Conservation (phyloP, 2,888 invertebrate species). For the Hyppa rectilinea region DNA sequence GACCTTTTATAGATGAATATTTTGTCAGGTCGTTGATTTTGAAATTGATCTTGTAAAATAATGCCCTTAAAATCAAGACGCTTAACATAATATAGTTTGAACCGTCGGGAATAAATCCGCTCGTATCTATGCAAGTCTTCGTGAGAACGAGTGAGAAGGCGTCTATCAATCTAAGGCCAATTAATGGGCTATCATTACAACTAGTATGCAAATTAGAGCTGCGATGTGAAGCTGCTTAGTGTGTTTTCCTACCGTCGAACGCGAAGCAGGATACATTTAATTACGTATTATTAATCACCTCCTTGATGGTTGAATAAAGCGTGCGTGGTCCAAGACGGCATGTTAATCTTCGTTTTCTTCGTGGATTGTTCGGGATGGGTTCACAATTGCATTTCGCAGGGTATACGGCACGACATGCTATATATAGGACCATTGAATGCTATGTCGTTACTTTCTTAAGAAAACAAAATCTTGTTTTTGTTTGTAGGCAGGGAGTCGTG, state of each 20-base stretch:
- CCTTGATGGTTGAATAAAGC: conserved; percentile 71
- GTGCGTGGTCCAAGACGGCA: conserved; percentile 63
- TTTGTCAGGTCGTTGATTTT: conserved; percentile 10
- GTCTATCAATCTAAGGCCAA: conserved; percentile 66
- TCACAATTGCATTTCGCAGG: conserved; percentile 58
- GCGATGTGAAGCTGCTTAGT: conserved; percentile 63
- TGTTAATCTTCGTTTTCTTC: conserved; percentile 70
- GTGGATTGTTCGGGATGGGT: conserved; percentile 65
- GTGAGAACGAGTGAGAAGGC: conserved; percentile 58
- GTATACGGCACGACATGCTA: conserved; percentile 63
- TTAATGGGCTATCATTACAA: conserved; percentile 67
- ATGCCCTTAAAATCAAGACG: conserved; percentile 40
- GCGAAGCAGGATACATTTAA: conserved; percentile 72
- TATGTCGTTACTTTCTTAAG: conserved; percentile 70
- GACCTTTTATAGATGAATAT: conserved; percentile 22
- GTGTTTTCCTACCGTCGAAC: conserved; percentile 42
- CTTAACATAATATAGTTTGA: conserved; percentile 19
- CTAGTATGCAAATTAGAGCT: conserved; percentile 72
- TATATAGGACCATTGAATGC: conserved; percentile 65
- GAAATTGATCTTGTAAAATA: conserved; percentile 33
- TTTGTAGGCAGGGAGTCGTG: conserved; percentile 68
- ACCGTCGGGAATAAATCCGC: conserved; percentile 42
- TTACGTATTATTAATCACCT: conserved; percentile 76
- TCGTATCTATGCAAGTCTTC: conserved; percentile 42
- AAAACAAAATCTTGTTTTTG: conserved; percentile 73